Conservation (phyloP, 2,888 invertebrate species). For the Yponomeuta plumbellus region DNA sequence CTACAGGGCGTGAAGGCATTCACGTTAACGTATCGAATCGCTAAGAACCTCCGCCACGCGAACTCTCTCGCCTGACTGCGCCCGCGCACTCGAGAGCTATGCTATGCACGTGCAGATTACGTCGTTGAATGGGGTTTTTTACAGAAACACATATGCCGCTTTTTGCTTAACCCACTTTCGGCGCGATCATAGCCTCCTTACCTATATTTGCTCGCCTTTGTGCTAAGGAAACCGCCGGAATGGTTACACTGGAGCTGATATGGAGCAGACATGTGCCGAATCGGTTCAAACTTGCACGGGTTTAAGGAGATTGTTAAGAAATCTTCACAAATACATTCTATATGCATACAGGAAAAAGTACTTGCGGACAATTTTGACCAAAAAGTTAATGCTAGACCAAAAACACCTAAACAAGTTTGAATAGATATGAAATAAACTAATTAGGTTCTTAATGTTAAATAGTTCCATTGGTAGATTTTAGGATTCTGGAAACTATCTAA, state of each 20-base stretch:
- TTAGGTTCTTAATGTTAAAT: no score
- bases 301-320: no score
- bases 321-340: no score
- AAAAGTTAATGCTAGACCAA: no score
- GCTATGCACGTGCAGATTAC: constrained; percentile 68
- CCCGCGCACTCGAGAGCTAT: constrained; percentile 45
- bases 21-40: background rate
- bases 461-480: no score
- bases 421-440: no score
- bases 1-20: background rate
- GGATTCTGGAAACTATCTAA: no score
- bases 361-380: no score
- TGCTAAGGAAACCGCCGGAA: constrained; percentile 52
- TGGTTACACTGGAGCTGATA: constrained; percentile 32
- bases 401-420: no score
- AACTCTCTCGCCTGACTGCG: constrained; percentile 15
- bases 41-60: constrained; percentile 10
- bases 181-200: constrained; percentile 75
- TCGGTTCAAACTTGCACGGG: background rate
- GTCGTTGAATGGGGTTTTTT: constrained; percentile 67
- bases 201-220: constrained; percentile 71
- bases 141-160: constrained; percentile 72
- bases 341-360: no score
- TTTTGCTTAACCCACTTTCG: constrained; percentile 76
- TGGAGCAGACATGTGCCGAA: constrained; percentile 20